phyloP scores from a whole-genome alignment of 2,113 vertebrate species.

The Candoia aspera region DNA sequence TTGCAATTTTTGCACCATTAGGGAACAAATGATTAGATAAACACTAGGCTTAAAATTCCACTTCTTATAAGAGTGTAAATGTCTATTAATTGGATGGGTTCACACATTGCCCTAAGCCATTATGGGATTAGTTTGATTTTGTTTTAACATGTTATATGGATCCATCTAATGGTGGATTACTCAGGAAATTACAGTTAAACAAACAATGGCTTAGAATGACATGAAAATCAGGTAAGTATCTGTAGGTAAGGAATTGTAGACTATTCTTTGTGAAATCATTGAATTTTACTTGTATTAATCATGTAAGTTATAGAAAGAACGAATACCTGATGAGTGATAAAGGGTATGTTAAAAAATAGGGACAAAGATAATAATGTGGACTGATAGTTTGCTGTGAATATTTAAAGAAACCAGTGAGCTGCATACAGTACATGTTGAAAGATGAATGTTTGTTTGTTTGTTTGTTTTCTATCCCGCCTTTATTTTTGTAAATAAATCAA shows the following conservation, averaged over 20 bases:
- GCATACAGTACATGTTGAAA: not conserved
- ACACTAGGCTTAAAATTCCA: not conserved
- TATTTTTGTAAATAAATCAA: too few species aligned
- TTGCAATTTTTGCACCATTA: not conserved
- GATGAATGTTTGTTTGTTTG: too few species aligned
- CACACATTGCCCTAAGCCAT: not conserved
- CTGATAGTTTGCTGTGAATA: not conserved
- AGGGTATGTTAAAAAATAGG: too few species aligned
- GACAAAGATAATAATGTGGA: too few species aligned
- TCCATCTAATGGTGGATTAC: not conserved
- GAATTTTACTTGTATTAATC: too few species aligned
- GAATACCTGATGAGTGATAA: too few species aligned
- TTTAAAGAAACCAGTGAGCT: not conserved
- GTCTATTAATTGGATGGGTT: not conserved
- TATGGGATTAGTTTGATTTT: not conserved
- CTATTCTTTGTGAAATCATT: not conserved
- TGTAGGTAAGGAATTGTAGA: not conserved
- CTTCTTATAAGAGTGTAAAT: not conserved
- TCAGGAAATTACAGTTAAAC: not conserved
- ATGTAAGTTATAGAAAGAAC: too few species aligned
- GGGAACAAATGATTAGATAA: not conserved
- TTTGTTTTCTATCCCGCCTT: too few species aligned
- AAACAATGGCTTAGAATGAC: not conserved
- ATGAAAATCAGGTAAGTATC: not conserved
- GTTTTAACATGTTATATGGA: not conserved